Evolutionary conservation across 2,888 invertebrate genomes (phyloP).

Genomic region (Epistrophella euchroma): DNA sequence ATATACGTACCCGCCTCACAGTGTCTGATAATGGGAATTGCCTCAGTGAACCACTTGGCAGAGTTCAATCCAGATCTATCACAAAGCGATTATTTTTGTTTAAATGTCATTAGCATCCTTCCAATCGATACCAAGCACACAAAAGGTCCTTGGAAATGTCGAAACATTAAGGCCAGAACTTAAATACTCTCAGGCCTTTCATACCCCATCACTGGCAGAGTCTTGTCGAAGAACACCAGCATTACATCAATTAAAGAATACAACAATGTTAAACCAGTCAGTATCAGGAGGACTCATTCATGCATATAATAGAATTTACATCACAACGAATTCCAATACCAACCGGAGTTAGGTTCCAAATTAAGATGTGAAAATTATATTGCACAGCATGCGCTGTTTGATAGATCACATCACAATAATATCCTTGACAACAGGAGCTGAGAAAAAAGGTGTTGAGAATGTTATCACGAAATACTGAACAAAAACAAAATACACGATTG

Average conservation of each 20-base stretch:
- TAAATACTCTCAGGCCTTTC: constrained; percentile 21
- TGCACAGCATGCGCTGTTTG: constrained; percentile 20
- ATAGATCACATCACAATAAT: constrained; percentile 18
- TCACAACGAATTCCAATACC: constrained; percentile 9
- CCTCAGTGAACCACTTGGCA: constrained; percentile 30
- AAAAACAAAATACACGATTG: neutral
- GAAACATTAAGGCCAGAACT: constrained; percentile 28
- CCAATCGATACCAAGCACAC: constrained; percentile 25
- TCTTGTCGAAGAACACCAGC: constrained; percentile 13
- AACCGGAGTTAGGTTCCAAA: neutral
- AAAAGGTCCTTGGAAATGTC: constrained; percentile 22
- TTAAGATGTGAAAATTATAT: constrained; percentile 27
- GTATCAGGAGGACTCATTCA: constrained; percentile 29
- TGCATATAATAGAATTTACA: constrained; percentile 34
- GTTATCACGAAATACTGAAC: neutral
- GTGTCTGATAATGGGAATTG: neutral
- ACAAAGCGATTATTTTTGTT: constrained; percentile 43
- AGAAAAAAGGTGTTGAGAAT: constrained; percentile 9
- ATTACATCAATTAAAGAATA: constrained; percentile 37
- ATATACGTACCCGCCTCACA: neutral
- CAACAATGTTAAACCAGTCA: constrained; percentile 31
- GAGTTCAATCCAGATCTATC: constrained; percentile 28
- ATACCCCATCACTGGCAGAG: neutral
- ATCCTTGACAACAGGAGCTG: constrained; percentile 3
- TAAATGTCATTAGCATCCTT: constrained; percentile 37